A percentile compares a stretch with the other conserved stretches of the same genome.
These are phyloP conservation scores for Oostethus manadensis DNA, from an alignment of 2,113 vertebrate species.

Conservation along the genomic window DNA sequence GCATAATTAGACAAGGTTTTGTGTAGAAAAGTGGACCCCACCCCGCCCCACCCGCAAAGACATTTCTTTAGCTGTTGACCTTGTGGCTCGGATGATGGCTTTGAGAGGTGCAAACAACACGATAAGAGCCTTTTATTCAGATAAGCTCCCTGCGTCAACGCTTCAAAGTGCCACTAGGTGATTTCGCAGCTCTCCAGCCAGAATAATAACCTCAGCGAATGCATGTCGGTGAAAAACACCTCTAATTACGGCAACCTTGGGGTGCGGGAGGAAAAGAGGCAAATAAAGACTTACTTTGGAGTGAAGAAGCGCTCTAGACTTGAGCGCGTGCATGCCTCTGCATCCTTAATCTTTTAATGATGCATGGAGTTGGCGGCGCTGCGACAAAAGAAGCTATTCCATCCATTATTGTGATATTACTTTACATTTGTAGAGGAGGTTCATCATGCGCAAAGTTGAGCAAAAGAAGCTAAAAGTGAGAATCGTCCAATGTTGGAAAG, in stretches of 20 bases:
- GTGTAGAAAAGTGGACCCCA: constrained; percentile 1
- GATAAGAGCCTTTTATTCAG: constrained; percentile 55
- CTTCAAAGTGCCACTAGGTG: constrained; percentile 38
- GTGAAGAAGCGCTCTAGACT: constrained; percentile 28
- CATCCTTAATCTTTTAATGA: constrained; percentile 1
- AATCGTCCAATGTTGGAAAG: not conserved
- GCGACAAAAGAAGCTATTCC: not conserved
- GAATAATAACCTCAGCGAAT: constrained; percentile 39
- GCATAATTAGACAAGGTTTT: constrained; percentile 15
- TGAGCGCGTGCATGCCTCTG: constrained; percentile 19
- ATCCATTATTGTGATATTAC: constrained; percentile 5
- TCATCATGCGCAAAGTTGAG: not conserved
- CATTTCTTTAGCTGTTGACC: constrained; percentile 58
- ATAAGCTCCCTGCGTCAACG: constrained; percentile 44
- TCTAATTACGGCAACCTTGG: constrained; percentile 55
- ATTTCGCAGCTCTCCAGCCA: constrained; percentile 51
- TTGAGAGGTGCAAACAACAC: constrained; percentile 36
- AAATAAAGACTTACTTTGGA: constrained; percentile 37
- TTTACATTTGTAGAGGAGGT: not conserved
- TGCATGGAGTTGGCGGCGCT: constrained; percentile 3
- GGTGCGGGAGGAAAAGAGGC: constrained; percentile 39
- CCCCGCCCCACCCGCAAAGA: constrained; percentile 17
- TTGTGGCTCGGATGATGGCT: constrained; percentile 27
- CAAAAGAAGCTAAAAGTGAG: not conserved
- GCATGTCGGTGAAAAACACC: constrained; percentile 51